Evolutionary conservation across 2,888 invertebrate genomes (phyloP).

Genomic region (Coelopa pilipes): DNA sequence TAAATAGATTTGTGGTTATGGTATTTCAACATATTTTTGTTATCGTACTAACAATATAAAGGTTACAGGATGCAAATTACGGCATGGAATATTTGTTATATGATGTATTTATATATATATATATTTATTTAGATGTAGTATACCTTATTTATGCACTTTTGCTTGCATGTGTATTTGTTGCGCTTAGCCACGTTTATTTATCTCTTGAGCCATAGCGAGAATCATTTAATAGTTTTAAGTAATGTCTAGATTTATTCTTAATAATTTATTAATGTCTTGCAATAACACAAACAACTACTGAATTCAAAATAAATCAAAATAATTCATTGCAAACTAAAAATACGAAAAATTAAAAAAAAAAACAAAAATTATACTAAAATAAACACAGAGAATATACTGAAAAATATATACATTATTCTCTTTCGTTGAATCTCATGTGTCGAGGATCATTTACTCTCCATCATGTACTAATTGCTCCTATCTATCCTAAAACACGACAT

Average conservation of each 20-base stretch:
- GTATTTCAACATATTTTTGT: not conserved
- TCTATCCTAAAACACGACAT: slow-evolving; percentile 16
- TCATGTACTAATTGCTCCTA: slow-evolving; percentile 28
- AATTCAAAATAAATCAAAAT: slow-evolving; percentile 14
- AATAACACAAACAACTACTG: not conserved
- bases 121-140: too few relatives aligned
- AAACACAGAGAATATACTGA: not conserved
- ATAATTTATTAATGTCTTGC: too few relatives aligned
- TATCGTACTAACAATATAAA: slow-evolving; percentile 8
- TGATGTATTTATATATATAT: too few relatives aligned
- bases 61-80: slow-evolving; percentile 39
- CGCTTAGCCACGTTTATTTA: slow-evolving; percentile 32
- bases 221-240: slow-evolving; percentile 11
- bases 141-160: slow-evolving; percentile 40
- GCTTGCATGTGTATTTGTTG: slow-evolving; percentile 59
- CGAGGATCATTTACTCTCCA: not conserved
- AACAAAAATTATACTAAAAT: slow-evolving; percentile 3
- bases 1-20: not conserved
- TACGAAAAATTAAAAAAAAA: too few relatives aligned
- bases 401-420: too few relatives aligned
- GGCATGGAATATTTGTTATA: slow-evolving; percentile 38
- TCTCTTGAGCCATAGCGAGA: slow-evolving; percentile 22
- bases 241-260: not conserved
- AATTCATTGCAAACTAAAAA: slow-evolving; percentile 8
- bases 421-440: slow-evolving; percentile 1